Base-by-base conservation (phyloP, 2,113 vertebrate species). In the Dasyornis broadbenti region DNA sequence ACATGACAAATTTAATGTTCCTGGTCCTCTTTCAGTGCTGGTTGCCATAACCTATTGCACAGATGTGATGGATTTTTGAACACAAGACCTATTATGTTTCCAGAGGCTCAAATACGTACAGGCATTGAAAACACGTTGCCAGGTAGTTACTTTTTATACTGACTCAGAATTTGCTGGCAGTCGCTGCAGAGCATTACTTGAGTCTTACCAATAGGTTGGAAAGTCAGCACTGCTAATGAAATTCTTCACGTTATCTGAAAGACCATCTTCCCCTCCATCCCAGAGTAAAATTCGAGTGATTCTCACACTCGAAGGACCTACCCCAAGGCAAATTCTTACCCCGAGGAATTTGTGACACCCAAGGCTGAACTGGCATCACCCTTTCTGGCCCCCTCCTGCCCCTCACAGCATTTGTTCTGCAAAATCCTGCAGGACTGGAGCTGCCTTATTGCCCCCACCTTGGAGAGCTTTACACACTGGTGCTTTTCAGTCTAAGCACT, bases 61-160 rank as follows among this genome's bases (percentile, higher is more conserved):
- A 94, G 92, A 92, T 89, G 88, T 2, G 11, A 82, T 57, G 49
- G 85, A 86, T 90, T 96, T 95, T 83, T 92, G 52, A 96, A 94
- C 82, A 86, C 72, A 60, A 81, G 86, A 64, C 84, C 60, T 75
- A 68, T 92, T 93, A 78, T 39, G 68, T 68, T 89, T 93, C 82
- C 90, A 86, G 88, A 86, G 72, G 77, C 86, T 92, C 79, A 83
- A 42, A 89, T 30, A 10, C 2, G 7, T 49, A 72, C 88, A 94
- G 82, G 76, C 85, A 92, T 49, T 84, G 83, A 84, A 60, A 96
- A 71, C 77, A 84, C n/a, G 15, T 90, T 89, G 88, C 92, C 95
- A 95, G 88, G 90, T 75, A 96, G 82, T 76, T 95, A 76, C 76
- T 70, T 95, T 96, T 90, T 72, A 71, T 68, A 75, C 76, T 30